A percentile compares a stretch with the other conserved stretches of the same genome.
Evolutionary conservation across 2,113 vertebrate genomes (phyloP).

Genomic region (Haemorhous mexicanus): DNA sequence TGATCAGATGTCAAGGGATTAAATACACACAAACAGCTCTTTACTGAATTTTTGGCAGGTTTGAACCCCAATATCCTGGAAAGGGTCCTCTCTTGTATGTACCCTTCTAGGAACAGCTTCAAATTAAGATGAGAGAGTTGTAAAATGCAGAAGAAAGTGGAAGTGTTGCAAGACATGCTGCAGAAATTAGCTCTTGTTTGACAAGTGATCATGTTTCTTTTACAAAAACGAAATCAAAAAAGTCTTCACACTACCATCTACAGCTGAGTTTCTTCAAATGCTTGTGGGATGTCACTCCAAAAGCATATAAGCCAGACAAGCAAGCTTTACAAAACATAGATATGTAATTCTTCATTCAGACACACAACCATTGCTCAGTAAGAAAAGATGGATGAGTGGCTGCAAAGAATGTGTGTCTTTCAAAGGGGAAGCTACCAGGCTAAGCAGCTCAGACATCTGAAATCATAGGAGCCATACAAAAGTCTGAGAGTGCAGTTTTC

Average conservation of each 20-base stretch:
- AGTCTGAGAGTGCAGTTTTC: background rate
- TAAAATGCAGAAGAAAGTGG: background rate
- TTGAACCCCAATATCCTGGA: background rate
- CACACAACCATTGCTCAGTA: background rate
- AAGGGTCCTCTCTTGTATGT: background rate
- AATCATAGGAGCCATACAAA: background rate
- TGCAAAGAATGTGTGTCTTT: background rate
- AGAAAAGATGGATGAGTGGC: background rate
- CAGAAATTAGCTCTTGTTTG: background rate
- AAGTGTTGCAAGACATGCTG: background rate
- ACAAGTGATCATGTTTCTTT: background rate
- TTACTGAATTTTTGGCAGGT: background rate
- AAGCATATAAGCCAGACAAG: background rate
- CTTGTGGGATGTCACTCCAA: background rate
- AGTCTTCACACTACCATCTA: background rate
- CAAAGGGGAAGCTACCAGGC: background rate
- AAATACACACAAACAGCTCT: background rate
- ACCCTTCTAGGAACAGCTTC: background rate
- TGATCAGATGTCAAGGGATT: background rate
- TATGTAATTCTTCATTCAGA: background rate
- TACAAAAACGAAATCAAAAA: background rate
- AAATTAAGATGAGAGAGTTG: background rate
- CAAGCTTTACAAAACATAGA: background rate
- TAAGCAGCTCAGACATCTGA: background rate
- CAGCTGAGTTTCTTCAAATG: background rate